These are phyloP conservation scores for Archegozetes longisetosus DNA, from an alignment of 1,140 invertebrate species.

Conservation along the genomic window DNA sequence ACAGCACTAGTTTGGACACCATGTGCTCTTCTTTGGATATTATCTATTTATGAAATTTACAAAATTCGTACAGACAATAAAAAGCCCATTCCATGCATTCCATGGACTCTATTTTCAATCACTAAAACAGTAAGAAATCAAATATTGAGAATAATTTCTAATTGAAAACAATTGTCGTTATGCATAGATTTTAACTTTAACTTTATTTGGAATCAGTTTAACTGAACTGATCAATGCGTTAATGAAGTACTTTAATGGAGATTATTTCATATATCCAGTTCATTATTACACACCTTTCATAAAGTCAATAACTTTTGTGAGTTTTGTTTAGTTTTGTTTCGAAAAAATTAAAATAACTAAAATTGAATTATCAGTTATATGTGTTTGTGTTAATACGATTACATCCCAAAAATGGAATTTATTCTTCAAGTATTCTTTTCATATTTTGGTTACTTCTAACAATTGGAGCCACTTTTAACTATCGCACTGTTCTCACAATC, in stretches of 20 bases:
- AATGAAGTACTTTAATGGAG: too few relatives aligned
- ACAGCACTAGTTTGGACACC: constrained; percentile 73
- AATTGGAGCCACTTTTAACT: constrained; percentile 5
- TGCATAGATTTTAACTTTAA: not conserved
- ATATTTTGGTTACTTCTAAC: constrained; percentile 10
- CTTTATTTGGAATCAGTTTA: not conserved
- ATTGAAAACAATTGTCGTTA: not conserved
- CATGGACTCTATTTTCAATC: not conserved
- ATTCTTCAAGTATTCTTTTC: constrained; percentile 14
- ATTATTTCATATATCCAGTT: too few relatives aligned
- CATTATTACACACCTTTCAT: constrained; percentile 8
- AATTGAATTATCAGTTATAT: constrained; percentile 1
- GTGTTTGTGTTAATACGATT: not conserved
- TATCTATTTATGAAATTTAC: not conserved
- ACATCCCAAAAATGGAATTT: constrained; percentile 12
- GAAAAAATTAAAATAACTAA: not conserved
- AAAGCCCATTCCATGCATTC: not conserved
- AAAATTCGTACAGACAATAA: not conserved
- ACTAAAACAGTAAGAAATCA: not conserved
- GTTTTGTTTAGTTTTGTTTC: not conserved
- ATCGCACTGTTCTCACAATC: constrained; percentile 3
- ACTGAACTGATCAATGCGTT: not conserved
- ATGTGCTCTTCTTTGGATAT: constrained; percentile 65
- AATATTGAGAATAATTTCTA: too few relatives aligned
- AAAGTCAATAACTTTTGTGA: constrained; percentile 7